phyloP scores from a whole-genome alignment of 2,888 invertebrate genomes.

The Coenonympha glycerion region DNA sequence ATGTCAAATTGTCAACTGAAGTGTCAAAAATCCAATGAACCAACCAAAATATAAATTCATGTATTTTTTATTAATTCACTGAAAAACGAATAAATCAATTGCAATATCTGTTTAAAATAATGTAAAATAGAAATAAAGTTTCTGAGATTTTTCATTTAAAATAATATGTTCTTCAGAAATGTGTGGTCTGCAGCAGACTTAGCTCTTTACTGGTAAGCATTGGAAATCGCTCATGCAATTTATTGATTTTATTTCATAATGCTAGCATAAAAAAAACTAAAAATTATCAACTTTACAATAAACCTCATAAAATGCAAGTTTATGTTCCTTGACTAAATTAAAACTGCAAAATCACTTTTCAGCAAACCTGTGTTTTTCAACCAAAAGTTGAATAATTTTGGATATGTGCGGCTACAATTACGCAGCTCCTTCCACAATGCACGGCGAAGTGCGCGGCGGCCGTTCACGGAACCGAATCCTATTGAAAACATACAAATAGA shows the following conservation, averaged over 20 bases:
- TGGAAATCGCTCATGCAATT: neutral
- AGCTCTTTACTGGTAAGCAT: conserved; percentile 52
- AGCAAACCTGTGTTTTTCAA: conserved; percentile 35
- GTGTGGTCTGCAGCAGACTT: conserved; percentile 56
- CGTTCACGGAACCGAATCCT: conserved; percentile 48
- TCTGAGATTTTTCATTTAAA: conserved; percentile 28
- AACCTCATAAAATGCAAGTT: neutral
- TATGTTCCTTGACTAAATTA: neutral
- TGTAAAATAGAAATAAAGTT: conserved; percentile 39
- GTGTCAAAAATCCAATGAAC: too few species aligned
- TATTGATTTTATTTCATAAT: neutral
- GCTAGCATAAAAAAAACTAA: too few species aligned
- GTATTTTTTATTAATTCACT: conserved; percentile 2
- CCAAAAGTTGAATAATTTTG: conserved; percentile 25
- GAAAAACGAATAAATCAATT: neutral
- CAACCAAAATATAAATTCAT: conserved; percentile 11
- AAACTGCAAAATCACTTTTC: conserved; percentile 23
- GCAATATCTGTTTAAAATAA: conserved; percentile 33
- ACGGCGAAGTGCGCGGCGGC: conserved; percentile 41
- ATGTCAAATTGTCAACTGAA: too few species aligned
- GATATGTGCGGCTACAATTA: conserved; percentile 40
- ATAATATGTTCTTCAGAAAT: conserved; percentile 65
- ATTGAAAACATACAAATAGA: conserved; percentile 60
- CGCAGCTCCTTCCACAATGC: conserved; percentile 58
- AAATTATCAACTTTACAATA: neutral